Conservation (phyloP, 30 jellyfish, hydroid and myxozoan species). For the Calvadosia cruxmelitensis region DNA sequence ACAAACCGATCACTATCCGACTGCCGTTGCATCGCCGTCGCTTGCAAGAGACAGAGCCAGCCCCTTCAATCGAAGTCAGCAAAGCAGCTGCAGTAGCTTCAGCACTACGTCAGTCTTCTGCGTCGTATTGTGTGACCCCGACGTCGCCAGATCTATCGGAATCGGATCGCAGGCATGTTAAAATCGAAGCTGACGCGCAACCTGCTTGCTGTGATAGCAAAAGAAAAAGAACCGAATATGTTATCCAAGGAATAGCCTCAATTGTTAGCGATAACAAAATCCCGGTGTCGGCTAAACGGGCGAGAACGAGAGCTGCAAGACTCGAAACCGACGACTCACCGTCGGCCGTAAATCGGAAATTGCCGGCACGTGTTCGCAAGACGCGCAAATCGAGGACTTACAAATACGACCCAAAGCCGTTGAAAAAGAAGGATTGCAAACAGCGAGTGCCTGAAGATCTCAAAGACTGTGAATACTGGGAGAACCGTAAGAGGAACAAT, state of each 20-base stretch:
- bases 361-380: background rate
- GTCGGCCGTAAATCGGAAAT: background rate
- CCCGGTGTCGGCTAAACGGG: background rate
- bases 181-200: background rate
- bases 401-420: background rate
- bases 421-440: background rate
- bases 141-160: background rate
- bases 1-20: background rate
- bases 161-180: too few relatives aligned
- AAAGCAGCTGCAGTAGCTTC: too few relatives aligned
- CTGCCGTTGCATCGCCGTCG: background rate
- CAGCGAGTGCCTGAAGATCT: background rate
- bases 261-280: too few relatives aligned
- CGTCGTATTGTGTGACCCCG: background rate
- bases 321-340: background rate
- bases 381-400: background rate
- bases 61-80: too few relatives aligned
- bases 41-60: background rate
- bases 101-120: background rate
- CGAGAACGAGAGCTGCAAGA: background rate
- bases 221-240: background rate
- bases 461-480: background rate
- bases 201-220: background rate
- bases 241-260: too few relatives aligned
- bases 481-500: background rate